Evolutionary conservation across 2,888 invertebrate genomes (phyloP), one percentile per base, ranked within the genome.

Genomic region (Hypselothyrea guttata): DNA sequence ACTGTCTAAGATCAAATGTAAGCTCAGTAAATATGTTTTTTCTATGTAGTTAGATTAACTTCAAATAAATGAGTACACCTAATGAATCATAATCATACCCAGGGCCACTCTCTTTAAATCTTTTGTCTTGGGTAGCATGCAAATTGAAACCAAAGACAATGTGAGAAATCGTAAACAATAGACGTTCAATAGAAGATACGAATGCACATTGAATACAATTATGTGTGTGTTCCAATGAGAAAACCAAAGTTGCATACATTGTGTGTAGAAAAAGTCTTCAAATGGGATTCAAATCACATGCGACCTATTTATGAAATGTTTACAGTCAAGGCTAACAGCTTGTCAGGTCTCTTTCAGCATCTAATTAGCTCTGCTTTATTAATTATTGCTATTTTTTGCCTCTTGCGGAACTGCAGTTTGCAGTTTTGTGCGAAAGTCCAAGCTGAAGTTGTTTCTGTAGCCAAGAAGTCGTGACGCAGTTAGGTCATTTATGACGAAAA

Each of bases 401-500:
- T 40, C 37, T 30, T 16, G 18, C 5, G 31, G 13, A 4, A 11
- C 15, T 57, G 64, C 72, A 69, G 59, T 63, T 63, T 51, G 46
- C 64, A 54, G 53, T 60, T 58, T 55, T 74, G 68, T 64, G 76
- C 61, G 75, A 76, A 75, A 73, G 72, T 64, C 81, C 59, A 56
- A 70, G 11, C 40, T 58, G 34, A 34, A 61, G 61, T 61, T 56
- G 56, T 15, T 13, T 22, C 22, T 22, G n/a, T n/a, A n/a, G 61
- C 35, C 52, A 52, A 68, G 41, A 72, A 76, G 56, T 77, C 81
- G 82, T 78, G 77, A 82, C 52, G 73, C 78, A 71, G 82, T 61
- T 82, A 78, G 82, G 82, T 78, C 77, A 75, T 77, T 77, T 75
- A 77, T 77, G 67, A 79, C 71, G 61, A 55, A 60, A 46, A 41